A percentile compares a stretch with the other conserved stretches of the same genome.
Evolutionary conservation across 2,888 invertebrate species (phyloP).

Genomic region (Conomelus anceps): DNA sequence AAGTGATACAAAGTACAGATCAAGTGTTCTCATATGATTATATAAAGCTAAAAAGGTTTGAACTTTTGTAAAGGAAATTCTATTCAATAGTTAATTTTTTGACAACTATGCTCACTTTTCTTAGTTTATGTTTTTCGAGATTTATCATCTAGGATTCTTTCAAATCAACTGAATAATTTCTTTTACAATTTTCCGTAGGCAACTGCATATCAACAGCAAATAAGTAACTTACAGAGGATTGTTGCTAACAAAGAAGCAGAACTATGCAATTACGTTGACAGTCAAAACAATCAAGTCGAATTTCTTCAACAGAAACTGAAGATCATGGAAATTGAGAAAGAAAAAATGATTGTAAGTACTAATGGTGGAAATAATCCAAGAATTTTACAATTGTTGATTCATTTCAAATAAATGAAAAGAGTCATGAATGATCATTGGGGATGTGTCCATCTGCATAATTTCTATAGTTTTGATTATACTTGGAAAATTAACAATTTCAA

Average conservation of each 20-base stretch:
- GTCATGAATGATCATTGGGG: no score
- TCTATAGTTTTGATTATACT: no score
- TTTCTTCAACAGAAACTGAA: constrained; percentile 41
- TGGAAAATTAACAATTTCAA: no score
- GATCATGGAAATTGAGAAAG: constrained; percentile 41
- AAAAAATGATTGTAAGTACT: constrained; percentile 38
- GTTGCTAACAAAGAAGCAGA: constrained; percentile 38
- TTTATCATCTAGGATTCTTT: no score
- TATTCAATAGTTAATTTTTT: no score
- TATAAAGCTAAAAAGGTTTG: no score
- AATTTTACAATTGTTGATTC: neutral
- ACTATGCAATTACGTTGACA: constrained; percentile 39
- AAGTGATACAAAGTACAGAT: no score
- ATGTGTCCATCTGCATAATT: no score
- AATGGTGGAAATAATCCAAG: neutral
- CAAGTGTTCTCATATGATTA: no score
- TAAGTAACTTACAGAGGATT: neutral
- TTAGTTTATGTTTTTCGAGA: no score
- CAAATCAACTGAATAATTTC: constrained; percentile 2
- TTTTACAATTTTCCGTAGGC: neutral
- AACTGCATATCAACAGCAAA: neutral
- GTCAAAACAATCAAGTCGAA: constrained; percentile 39
- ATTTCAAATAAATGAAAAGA: neutral
- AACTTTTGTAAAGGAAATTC: no score
- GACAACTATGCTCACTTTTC: no score